Conservation (phyloP, 2,797 vertebrate genomes). For the Lophius americanus region DNA sequence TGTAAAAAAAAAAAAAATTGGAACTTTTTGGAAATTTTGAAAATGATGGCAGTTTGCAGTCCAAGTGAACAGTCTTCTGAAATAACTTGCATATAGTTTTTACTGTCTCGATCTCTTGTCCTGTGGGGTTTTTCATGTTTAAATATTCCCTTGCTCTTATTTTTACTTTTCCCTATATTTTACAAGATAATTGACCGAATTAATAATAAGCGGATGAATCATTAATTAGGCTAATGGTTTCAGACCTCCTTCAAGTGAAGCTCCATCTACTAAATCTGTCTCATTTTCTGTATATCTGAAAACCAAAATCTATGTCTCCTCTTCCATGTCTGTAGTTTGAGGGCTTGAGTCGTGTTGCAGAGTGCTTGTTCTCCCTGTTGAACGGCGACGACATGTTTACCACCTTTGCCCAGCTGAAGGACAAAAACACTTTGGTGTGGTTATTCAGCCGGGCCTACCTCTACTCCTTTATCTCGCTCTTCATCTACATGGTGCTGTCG, state of each 20-base stretch:
- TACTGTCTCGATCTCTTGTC: background rate
- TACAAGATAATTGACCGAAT: too few relatives aligned
- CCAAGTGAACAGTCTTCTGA: background rate
- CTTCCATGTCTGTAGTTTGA: constrained; percentile 85
- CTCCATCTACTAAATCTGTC: too few relatives aligned
- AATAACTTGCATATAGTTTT: background rate
- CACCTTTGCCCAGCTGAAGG: constrained; percentile 93
- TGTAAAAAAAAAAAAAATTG: too few relatives aligned
- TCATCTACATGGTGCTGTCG: constrained; percentile 98
- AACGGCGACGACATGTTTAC: constrained; percentile 98
- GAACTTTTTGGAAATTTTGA: too few relatives aligned
- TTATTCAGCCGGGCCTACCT: constrained; percentile 93
- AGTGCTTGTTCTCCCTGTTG: constrained; percentile 96
- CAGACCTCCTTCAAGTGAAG: too few relatives aligned
- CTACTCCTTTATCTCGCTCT: constrained; percentile 96
- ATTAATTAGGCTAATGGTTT: too few relatives aligned
- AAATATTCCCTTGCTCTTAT: too few relatives aligned
- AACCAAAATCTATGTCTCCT: background rate
- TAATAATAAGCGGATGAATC: too few relatives aligned
- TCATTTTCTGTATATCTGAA: background rate
- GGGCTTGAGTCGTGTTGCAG: constrained; percentile 90
- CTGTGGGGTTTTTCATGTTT: background rate
- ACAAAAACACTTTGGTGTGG: constrained; percentile 93
- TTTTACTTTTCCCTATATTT: background rate
- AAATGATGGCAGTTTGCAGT: too few relatives aligned